Evolutionary conservation across 2,113 vertebrate genomes (phyloP).

Genomic region (Struthio camelus): DNA sequence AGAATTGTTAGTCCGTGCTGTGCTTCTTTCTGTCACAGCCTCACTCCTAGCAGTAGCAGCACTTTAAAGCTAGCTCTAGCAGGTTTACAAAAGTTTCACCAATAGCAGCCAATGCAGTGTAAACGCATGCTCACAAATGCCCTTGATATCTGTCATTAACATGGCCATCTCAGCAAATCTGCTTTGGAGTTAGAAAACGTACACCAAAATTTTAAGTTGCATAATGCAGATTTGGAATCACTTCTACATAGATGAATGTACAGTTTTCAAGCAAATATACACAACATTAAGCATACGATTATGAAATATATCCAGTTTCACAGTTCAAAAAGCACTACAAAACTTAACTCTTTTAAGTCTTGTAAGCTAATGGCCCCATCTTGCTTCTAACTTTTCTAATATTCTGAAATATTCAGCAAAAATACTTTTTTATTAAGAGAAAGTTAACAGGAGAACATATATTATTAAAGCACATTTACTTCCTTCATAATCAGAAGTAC

Average conservation of each 20-base stretch:
- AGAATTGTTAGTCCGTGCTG: not conserved
- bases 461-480: not conserved
- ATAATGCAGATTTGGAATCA: not conserved
- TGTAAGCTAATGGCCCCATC: not conserved
- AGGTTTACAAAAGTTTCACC: not conserved
- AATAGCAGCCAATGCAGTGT: not conserved
- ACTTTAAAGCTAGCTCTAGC: not conserved
- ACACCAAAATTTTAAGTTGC: not conserved
- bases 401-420: not conserved
- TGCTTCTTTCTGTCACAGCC: not conserved
- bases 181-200: not conserved
- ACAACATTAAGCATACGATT: not conserved
- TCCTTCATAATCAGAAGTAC: not conserved
- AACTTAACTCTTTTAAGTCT: not conserved
- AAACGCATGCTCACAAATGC: not conserved
- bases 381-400: not conserved
- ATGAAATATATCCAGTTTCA: not conserved
- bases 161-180: not conserved
- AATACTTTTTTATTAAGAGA: not conserved
- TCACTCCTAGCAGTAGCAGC: rapidly evolving
- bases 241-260: not conserved
- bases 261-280: not conserved
- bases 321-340: not conserved
- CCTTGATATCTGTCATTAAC: not conserved
- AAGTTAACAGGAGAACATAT: not conserved